Evolutionary conservation across 2,797 vertebrate species (phyloP), one percentile per base, ranked within the genome.

Genomic region (Xerus rutilus): DNA sequence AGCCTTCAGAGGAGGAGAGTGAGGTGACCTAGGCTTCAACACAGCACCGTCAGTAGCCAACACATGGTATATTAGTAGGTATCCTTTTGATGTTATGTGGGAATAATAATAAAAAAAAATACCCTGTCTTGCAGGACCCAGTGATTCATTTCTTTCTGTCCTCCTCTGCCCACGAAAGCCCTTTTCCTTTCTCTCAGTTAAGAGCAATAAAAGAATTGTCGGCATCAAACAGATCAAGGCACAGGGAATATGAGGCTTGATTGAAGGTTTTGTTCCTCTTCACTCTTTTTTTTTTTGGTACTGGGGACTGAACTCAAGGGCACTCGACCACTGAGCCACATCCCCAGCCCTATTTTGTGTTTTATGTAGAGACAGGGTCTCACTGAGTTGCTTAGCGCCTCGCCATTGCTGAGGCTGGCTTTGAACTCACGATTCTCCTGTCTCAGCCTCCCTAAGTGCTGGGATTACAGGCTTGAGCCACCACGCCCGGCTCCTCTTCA

Each of bases 121-220:
- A 28, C 45, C 32, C 59, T 88, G 57, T 90, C 57, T 82, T 70
- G 69, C 95, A 96, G 77, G 57, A 74, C n/a, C 18, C 65, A n/a
- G 70, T 73, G 93, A 95, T 89, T 96, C 72, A 62, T 89, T 86
- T 93, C 89, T 94, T 96, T 96, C 88, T 95, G 86, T 21, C 87
- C 18, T 57, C 90, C 79, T 89, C 92, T 88, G 85, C 54, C 59
- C 45, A 84, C 15, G 83, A 76, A 96, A 95, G 49, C 52, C 67
- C 35, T 72, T 86, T 70, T 17, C 32, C 35, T 30, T 86, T 32
- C 25, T 74, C 59, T 79, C 70, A 87, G n/a, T 94, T n/a, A 86
- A n/a, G 10, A 64, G 76, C 82, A 86, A 86, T 45, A 82, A 94
- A 96, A 89, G 35, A 14, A 39, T 7, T 59, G 43, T 57, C 11